Base-by-base conservation (phyloP, 2,888 invertebrate genomes). In the Acronicta leporina region DNA sequence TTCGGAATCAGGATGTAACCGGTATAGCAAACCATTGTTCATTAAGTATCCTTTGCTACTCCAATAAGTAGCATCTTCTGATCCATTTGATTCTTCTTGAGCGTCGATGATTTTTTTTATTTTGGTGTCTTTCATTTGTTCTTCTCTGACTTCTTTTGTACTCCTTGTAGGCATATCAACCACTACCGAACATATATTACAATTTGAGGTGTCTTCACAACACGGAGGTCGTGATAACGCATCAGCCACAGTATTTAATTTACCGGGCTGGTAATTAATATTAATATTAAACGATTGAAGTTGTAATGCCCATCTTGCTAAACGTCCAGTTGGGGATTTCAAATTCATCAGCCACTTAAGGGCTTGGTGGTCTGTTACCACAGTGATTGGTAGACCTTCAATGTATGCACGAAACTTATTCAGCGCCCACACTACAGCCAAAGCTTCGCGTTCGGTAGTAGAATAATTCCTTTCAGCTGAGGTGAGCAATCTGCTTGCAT, bases 381-480 rank as follows among this genome's bases (percentile, higher is more conserved):
- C 56, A 14, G 27, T 40, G n/a, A 55, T 43, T 15, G 41, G 50
- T 11, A 46, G 14, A 3, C 61, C 61, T 50, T 61, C 54, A 15
- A 55, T 45, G 35, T 47, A 30, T 10, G 9, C 30, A 30, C 30
- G 30, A 10, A 30, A 30, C 43, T 46, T 68, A 0, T 48, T 20
- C 1, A 75, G 46, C 0, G 70, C 75, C 73, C 67, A 72, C 5
- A 68, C 70, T 0, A 75, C 67, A 0, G 68, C 73, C 13, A 73
- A 53, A 0, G 67, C 63, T 42, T 75, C 71, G 9, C 65, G 16
- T 51, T 61, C 7, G 30, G 30, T 30, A 10, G 30, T 30, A 10
- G 30, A 30, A 10, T 30, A 30, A 30, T 30, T 30, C 10, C 55
- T 41, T 68, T 93, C 89, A 0, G 81, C 68, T 0, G 62, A 6